Conservation (phyloP, 2,113 vertebrate species). For the Psettodes erumei region DNA sequence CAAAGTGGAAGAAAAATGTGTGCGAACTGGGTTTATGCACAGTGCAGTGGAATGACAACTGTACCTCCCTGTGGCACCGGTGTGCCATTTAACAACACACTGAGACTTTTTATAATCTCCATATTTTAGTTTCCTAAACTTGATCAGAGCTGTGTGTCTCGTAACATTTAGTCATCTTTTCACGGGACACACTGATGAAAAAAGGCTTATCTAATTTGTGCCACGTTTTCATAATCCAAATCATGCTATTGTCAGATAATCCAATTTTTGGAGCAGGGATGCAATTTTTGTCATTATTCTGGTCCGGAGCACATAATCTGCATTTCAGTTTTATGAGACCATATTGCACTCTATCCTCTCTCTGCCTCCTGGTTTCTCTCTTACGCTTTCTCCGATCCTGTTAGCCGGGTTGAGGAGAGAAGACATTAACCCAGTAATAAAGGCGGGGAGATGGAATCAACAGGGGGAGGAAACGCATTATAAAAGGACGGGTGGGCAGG, state of each 20-base stretch:
- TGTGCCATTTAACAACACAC: not conserved
- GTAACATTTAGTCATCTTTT: slow-evolving; percentile 18
- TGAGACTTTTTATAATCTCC: too few relatives aligned
- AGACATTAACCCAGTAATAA: slow-evolving; percentile 70
- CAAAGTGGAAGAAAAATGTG: not conserved
- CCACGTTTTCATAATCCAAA: slow-evolving; percentile 51
- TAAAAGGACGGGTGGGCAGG: slow-evolving; percentile 51
- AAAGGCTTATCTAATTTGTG: slow-evolving; percentile 50
- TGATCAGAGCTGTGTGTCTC: not conserved
- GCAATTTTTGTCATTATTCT: slow-evolving; percentile 46
- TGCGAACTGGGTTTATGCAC: slow-evolving; percentile 14
- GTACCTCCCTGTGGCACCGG: not conserved
- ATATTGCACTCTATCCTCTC: slow-evolving; percentile 19
- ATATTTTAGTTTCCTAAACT: not conserved
- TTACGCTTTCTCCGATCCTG: slow-evolving; percentile 12
- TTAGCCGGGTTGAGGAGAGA: slow-evolving; percentile 21
- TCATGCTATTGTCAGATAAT: slow-evolving; percentile 55
- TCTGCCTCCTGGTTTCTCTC: not conserved
- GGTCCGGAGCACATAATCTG: slow-evolving; percentile 39
- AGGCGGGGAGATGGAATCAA: slow-evolving; percentile 57
- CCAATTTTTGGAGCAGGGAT: slow-evolving; percentile 46
- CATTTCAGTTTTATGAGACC: slow-evolving; percentile 40
- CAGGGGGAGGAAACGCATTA: slow-evolving; percentile 61
- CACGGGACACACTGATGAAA: slow-evolving; percentile 27
- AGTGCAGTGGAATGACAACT: not conserved